These are phyloP conservation scores for Drosophila eugracilis DNA, from an alignment of 1,140 invertebrate species.

Conservation along the genomic window DNA sequence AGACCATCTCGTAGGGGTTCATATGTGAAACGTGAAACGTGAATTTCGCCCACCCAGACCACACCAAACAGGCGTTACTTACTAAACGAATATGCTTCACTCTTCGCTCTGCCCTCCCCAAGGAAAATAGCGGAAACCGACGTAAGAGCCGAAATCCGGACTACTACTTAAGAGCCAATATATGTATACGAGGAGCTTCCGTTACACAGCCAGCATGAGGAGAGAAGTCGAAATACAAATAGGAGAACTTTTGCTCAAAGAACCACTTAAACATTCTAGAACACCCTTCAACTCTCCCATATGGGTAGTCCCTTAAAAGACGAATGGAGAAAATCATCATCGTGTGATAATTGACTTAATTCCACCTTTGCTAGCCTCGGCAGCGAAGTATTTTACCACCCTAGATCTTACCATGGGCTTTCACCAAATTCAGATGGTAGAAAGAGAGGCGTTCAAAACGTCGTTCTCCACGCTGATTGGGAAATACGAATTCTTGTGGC, in stretches of 20 bases:
- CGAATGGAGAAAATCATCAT: conserved; percentile 3
- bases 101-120: neutral
- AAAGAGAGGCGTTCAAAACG: neutral
- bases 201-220: neutral
- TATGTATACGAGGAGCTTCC: neutral
- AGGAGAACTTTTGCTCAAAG: neutral
- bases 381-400: neutral
- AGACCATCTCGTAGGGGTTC: too few species aligned
- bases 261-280: neutral
- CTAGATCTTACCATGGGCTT: neutral
- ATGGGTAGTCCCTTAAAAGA: conserved; percentile 12
- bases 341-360: neutral
- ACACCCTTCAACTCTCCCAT: neutral
- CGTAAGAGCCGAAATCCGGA: neutral
- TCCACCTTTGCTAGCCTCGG: neutral
- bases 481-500: too few species aligned
- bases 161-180: neutral
- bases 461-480: neutral
- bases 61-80: too few species aligned
- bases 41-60: too few species aligned
- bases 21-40: too few species aligned
- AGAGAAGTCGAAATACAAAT: neutral
- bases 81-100: neutral
- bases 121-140: neutral
- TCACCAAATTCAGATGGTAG: neutral